These are phyloP conservation scores for Paracanthobrama guichenoti DNA, from an alignment of 2,113 vertebrate genomes.

Conservation along the genomic window DNA sequence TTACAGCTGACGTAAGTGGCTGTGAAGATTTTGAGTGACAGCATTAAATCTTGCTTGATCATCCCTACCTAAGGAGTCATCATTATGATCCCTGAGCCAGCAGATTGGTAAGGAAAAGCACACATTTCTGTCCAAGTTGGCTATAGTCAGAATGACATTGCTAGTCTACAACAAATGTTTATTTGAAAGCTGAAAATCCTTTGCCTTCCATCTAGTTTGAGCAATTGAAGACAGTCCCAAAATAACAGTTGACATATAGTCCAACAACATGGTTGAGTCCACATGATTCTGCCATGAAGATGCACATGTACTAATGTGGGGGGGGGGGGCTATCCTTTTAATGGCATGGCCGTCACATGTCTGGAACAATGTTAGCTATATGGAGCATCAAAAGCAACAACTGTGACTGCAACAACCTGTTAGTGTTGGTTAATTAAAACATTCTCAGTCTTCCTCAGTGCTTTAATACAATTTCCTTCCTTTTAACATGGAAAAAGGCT, in stretches of 20 bases:
- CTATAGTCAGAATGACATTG: not conserved
- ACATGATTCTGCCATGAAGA: not conserved
- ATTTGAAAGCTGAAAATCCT: not conserved
- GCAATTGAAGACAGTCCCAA: no score
- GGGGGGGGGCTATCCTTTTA: no score
- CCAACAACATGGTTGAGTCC: not conserved
- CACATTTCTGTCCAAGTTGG: not conserved
- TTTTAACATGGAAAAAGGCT: constrained; percentile 31
- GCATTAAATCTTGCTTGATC: constrained; percentile 30
- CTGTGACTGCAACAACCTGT: not conserved
- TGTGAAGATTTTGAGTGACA: constrained; percentile 18
- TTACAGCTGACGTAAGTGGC: not conserved
- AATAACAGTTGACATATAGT: not conserved
- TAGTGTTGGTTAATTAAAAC: not conserved
- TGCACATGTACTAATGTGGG: not conserved
- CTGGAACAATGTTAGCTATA: not conserved
- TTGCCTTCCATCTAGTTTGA: no score
- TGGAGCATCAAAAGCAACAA: not conserved
- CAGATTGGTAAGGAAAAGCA: not conserved
- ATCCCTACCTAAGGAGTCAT: constrained; percentile 19
- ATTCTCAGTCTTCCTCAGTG: constrained; percentile 3
- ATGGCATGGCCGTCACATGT: not conserved
- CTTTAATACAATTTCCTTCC: not conserved
- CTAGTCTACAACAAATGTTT: not conserved
- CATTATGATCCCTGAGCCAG: not conserved